Evolutionary conservation across 1,140 invertebrate species (phyloP).

Genomic region (Andrena cerasifolii): DNA sequence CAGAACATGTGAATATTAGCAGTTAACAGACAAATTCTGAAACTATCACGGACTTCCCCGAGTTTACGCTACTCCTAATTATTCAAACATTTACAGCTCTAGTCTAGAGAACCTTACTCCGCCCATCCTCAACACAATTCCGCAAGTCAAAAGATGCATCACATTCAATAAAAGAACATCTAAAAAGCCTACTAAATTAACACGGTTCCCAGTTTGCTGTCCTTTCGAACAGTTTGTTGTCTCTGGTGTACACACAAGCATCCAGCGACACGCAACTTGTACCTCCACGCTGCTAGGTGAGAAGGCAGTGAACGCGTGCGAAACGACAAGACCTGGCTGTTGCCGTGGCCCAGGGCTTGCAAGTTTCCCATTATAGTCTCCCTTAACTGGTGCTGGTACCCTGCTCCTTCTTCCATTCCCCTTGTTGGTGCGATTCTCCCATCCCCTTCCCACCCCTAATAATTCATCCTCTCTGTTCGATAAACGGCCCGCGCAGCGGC

Average conservation of each 20-base stretch:
- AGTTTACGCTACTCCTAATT: too few species aligned
- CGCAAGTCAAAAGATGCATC: too few species aligned
- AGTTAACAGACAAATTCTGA: too few species aligned
- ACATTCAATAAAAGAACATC: too few species aligned
- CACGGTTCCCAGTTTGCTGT: too few species aligned
- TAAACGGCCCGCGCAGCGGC: neutral
- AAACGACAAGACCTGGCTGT: constrained; percentile 60
- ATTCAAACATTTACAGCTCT: too few species aligned
- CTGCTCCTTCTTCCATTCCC: neutral
- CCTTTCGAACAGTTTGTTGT: too few species aligned
- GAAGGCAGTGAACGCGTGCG: constrained; percentile 52
- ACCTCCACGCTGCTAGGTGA: constrained; percentile 43
- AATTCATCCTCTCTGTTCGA: neutral
- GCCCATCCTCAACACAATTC: too few species aligned
- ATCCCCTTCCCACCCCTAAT: neutral
- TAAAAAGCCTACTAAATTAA: too few species aligned
- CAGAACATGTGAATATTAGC: too few species aligned
- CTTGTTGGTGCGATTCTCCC: neutral
- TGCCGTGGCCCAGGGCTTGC: constrained; percentile 51
- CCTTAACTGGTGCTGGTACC: constrained; percentile 50
- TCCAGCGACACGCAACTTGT: constrained; percentile 45
- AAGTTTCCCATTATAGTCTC: constrained; percentile 72
- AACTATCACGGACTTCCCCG: too few species aligned
- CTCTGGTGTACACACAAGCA: neutral
- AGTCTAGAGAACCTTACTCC: too few species aligned